Evolutionary conservation across 2,797 vertebrate species (phyloP).

Genomic region (Eospalax fontanierii): DNA sequence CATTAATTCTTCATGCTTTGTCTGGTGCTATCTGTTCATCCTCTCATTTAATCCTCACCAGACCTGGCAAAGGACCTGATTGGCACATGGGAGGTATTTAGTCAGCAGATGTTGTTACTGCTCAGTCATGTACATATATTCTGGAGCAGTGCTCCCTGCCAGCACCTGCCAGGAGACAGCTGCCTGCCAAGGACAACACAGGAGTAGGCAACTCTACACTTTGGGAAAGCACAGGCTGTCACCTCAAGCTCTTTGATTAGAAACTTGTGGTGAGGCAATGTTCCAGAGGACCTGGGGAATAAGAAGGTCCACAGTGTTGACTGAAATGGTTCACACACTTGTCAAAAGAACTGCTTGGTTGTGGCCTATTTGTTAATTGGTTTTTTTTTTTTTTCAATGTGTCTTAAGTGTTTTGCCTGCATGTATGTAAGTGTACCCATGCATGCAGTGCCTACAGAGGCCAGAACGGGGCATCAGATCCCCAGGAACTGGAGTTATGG

Average conservation of each 20-base stretch:
- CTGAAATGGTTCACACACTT: not conserved
- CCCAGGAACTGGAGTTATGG: too few species aligned
- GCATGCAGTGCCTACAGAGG: too few species aligned
- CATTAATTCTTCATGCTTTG: not conserved
- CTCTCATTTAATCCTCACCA: not conserved
- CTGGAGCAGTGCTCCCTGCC: not conserved
- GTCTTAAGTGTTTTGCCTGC: too few species aligned
- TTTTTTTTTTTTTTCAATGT: too few species aligned
- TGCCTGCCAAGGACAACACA: not conserved
- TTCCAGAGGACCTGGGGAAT: not conserved
- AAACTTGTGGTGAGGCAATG: not conserved
- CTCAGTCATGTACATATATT: not conserved
- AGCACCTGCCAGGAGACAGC: not conserved
- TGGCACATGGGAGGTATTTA: not conserved
- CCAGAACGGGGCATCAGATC: too few species aligned
- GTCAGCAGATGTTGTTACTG: not conserved
- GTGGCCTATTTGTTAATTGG: not conserved
- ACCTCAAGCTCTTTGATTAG: not conserved
- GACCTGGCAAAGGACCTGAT: not conserved
- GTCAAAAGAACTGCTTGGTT: not conserved
- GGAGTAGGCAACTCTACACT: not conserved
- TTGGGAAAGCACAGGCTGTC: not conserved
- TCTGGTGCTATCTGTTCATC: not conserved
- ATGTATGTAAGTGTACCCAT: too few species aligned
- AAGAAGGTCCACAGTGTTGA: constrained; percentile 10